These are phyloP conservation scores for Magallana ariakensis DNA, from an alignment of 1,140 invertebrate genomes.

Conservation along the genomic window DNA sequence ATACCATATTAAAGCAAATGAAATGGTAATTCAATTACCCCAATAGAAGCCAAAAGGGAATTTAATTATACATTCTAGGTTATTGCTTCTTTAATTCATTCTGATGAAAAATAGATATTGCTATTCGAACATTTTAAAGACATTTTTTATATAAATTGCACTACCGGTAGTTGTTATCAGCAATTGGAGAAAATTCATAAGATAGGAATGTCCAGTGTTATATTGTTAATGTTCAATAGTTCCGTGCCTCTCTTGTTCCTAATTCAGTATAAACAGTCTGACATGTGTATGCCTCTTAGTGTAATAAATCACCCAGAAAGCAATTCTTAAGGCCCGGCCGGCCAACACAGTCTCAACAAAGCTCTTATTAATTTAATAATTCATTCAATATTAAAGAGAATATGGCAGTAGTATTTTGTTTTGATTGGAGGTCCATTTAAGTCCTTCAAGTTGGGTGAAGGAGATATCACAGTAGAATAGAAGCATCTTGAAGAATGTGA, in stretches of 20 bases:
- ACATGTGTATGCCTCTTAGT: constrained; percentile 26
- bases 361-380: constrained; percentile 26
- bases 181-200: constrained; percentile 12
- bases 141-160: no score
- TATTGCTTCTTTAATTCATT: no score
- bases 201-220: constrained; percentile 5
- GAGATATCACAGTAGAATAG: background rate
- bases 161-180: background rate
- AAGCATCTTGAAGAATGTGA: background rate
- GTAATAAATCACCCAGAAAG: constrained; percentile 27
- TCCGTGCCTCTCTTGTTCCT: background rate
- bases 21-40: no score
- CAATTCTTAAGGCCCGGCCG: constrained; percentile 4
- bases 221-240: constrained; percentile 12
- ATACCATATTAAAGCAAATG: no score
- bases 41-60: no score
- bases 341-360: constrained; percentile 10
- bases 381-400: background rate
- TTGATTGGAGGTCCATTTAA: constrained; percentile 25
- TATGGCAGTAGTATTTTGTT: constrained; percentile 32
- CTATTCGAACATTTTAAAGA: no score
- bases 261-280: background rate
- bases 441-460: background rate
- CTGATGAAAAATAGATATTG: no score
- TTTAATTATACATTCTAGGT: no score